Evolutionary conservation across 2,113 vertebrate species (phyloP).

Genomic region (Jacana jacana): DNA sequence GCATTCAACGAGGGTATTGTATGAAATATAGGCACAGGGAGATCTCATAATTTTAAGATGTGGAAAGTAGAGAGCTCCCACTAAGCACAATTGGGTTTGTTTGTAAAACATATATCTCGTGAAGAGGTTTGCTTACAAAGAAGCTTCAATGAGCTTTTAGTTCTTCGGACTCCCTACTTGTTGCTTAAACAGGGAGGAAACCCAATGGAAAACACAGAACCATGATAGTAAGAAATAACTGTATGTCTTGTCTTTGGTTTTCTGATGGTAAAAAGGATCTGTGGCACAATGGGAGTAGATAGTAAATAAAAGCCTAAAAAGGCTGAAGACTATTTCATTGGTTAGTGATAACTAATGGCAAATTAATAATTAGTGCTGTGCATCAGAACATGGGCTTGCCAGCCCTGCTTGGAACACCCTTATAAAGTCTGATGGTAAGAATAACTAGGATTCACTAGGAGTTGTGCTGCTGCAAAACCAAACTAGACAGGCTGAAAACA

Average conservation of each 20-base stretch:
- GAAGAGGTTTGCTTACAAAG: not conserved
- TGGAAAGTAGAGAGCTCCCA: not conserved
- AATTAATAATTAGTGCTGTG: not conserved
- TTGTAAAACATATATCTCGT: not conserved
- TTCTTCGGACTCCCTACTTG: not conserved
- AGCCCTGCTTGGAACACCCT: not conserved
- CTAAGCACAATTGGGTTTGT: not conserved
- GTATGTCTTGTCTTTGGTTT: not conserved
- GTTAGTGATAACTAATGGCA: not conserved
- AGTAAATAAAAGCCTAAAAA: not conserved
- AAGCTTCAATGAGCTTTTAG: not conserved
- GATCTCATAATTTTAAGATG: constrained; percentile 27
- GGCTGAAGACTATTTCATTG: not conserved
- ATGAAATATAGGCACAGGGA: not conserved
- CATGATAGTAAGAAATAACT: not conserved
- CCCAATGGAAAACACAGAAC: not conserved
- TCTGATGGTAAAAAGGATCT: not conserved
- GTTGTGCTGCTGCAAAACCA: not conserved
- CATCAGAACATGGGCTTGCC: not conserved
- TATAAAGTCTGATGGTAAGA: not conserved
- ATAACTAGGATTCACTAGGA: not conserved
- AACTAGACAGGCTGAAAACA: not conserved
- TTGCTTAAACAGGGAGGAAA: not conserved
- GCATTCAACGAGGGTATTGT: not conserved
- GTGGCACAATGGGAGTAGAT: not conserved